These are phyloP conservation scores for Meriones psammophilus DNA, from an alignment of 2,797 vertebrate genomes.

Conservation along the genomic window DNA sequence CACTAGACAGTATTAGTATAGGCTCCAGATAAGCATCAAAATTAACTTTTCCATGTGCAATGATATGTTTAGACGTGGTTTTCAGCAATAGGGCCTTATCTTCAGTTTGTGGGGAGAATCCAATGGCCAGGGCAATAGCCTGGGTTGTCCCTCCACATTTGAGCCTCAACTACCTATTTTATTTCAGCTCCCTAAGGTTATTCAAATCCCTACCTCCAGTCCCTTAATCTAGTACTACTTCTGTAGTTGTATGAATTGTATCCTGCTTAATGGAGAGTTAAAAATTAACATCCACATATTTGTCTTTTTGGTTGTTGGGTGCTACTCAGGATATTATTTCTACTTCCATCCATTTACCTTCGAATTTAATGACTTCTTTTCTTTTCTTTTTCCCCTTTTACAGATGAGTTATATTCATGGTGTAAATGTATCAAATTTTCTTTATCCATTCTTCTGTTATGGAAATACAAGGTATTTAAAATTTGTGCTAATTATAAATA, in stretches of 20 bases:
- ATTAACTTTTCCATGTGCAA: not conserved
- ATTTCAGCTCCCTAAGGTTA: not conserved
- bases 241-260: not conserved
- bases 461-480: too few species aligned
- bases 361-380: not conserved
- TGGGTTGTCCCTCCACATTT: not conserved
- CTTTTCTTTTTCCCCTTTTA: not conserved
- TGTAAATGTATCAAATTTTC: too few species aligned
- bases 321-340: not conserved
- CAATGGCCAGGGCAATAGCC: not conserved
- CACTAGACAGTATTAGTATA: not conserved
- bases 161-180: not conserved
- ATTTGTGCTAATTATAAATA: too few species aligned
- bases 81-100: not conserved
- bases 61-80: not conserved
- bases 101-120: not conserved
- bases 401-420: too few species aligned
- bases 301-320: not conserved
- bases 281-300: not conserved
- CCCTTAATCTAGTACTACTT: not conserved
- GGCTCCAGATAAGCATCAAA: not conserved
- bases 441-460: too few species aligned
- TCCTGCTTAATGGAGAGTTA: not conserved
- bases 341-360: not conserved
- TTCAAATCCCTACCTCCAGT: not conserved